These are phyloP conservation scores for Cassiopea andromeda DNA, from an alignment of 30 jellyfish, hydroid and myxozoan species.

Conservation along the genomic window DNA sequence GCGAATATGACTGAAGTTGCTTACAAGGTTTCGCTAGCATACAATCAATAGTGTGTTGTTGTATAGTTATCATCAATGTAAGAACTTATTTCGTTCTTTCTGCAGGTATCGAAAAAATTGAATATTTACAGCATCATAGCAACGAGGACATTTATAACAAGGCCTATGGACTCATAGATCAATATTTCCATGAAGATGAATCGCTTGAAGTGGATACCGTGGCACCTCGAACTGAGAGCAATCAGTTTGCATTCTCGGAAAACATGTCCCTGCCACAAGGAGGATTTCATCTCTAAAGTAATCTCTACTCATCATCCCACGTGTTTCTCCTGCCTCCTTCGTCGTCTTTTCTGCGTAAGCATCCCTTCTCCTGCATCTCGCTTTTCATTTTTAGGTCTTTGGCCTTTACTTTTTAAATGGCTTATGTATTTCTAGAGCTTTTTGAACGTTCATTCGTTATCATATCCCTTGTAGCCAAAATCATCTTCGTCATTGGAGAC, in stretches of 20 bases:
- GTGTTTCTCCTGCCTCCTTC: neutral
- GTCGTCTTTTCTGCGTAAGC: conserved; percentile 2
- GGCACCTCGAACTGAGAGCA: conserved; percentile 52
- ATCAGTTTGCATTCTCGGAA: conserved; percentile 60
- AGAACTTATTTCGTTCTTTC: neutral
- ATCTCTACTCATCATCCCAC: neutral
- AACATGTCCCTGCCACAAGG: conserved; percentile 61
- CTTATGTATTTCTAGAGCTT: too few species aligned
- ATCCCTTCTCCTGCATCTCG: conserved; percentile 18
- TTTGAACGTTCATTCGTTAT: too few species aligned
- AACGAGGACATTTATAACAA: conserved; percentile 87
- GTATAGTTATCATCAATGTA: too few species aligned
- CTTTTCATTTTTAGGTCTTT: too few species aligned
- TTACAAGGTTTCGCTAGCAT: too few species aligned
- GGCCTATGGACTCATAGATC: conserved; percentile 85
- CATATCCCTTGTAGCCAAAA: too few species aligned
- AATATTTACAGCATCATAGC: conserved; percentile 86
- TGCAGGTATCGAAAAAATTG: conserved; percentile 92
- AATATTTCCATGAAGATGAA: conserved; percentile 82
- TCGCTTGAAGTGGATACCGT: conserved; percentile 53
- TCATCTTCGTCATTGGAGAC: too few species aligned
- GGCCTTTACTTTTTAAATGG: too few species aligned
- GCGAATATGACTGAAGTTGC: too few species aligned
- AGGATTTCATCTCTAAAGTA: conserved; percentile 44
- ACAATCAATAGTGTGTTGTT: too few species aligned